Percentiles rank a stretch among this genome's conserved stretches.
Evolutionary conservation across 2,113 vertebrate species (phyloP).

Genomic region (Bubo scandiacus): DNA sequence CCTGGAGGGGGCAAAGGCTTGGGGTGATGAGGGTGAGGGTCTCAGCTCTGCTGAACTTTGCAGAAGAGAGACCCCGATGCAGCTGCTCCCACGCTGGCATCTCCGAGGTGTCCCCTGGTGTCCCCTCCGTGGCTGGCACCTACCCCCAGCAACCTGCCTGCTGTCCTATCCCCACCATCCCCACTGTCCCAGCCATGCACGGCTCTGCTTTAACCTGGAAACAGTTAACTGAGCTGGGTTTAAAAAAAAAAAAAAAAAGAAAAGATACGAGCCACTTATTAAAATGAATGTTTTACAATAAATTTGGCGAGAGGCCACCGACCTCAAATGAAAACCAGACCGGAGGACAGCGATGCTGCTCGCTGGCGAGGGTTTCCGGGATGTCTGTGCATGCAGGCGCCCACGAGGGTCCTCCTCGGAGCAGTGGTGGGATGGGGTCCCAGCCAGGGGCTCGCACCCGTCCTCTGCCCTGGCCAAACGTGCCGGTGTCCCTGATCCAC

Average conservation of each 20-base stretch:
- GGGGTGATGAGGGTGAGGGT: background rate
- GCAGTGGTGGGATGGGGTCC: background rate
- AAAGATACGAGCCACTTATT: conserved; percentile 60
- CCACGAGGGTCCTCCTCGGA: background rate
- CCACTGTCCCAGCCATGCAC: accelerated
- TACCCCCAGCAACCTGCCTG: background rate
- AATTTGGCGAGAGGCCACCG: conserved; percentile 64
- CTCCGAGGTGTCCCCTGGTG: background rate
- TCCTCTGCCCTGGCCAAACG: accelerated
- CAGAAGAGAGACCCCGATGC: background rate
- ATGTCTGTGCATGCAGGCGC: background rate
- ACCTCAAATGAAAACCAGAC: conserved; percentile 71
- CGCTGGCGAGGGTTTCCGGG: background rate
- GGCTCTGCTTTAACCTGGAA: background rate
- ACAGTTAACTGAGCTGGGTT: conserved; percentile 29
- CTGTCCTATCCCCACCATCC: background rate
- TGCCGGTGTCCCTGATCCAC: accelerated
- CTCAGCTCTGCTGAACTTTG: background rate
- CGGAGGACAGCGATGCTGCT: background rate
- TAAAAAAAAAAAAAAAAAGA: background rate
- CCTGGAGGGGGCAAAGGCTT: background rate
- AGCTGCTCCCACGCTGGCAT: background rate
- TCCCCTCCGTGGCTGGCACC: background rate
- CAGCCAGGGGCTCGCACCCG: accelerated
- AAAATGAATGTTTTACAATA: conserved; percentile 66